Percentiles rank a stretch among this genome's conserved stretches.
Evolutionary conservation across 2,888 invertebrate species (phyloP).

Genomic region (Lysandra bellargus): DNA sequence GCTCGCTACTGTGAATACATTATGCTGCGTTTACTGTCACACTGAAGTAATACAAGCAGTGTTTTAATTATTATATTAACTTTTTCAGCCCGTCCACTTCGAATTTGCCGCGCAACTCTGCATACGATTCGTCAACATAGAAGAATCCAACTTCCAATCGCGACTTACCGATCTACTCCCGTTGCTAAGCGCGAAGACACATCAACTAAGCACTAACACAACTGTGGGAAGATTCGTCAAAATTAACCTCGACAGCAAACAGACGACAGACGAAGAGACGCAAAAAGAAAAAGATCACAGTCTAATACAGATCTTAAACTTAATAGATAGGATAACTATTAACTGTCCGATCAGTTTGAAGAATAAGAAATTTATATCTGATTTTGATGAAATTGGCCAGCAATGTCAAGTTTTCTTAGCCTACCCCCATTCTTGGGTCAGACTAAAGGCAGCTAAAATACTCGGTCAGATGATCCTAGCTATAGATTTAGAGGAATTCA

Average conservation of each 20-base stretch:
- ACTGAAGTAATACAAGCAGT: too few species aligned
- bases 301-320: slow-evolving; percentile 86
- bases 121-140: slow-evolving; percentile 89
- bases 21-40: too few species aligned
- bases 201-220: slow-evolving; percentile 71
- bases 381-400: slow-evolving; percentile 82
- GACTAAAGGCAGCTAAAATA: slow-evolving; percentile 88
- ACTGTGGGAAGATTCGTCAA: slow-evolving; percentile 82
- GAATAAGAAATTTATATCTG: slow-evolving; percentile 63
- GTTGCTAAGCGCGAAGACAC: slow-evolving; percentile 75
- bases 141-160: slow-evolving; percentile 85
- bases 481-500: slow-evolving; percentile 82
- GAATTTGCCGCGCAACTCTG: slow-evolving; percentile 89
- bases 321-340: slow-evolving; percentile 84
- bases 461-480: slow-evolving; percentile 85
- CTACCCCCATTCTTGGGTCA: slow-evolving; percentile 93
- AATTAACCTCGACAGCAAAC: slow-evolving; percentile 56
- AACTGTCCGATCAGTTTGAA: slow-evolving; percentile 82
- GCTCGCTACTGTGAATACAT: too few species aligned
- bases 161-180: slow-evolving; percentile 83
- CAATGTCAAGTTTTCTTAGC: slow-evolving; percentile 86
- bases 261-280: slow-evolving; percentile 77
- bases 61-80: slow-evolving; percentile 26
- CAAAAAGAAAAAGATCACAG: slow-evolving; percentile 86
- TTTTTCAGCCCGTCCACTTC: slow-evolving; percentile 82